Conservation (phyloP, 2,113 vertebrate species). For the Hydrolagus affinis region DNA sequence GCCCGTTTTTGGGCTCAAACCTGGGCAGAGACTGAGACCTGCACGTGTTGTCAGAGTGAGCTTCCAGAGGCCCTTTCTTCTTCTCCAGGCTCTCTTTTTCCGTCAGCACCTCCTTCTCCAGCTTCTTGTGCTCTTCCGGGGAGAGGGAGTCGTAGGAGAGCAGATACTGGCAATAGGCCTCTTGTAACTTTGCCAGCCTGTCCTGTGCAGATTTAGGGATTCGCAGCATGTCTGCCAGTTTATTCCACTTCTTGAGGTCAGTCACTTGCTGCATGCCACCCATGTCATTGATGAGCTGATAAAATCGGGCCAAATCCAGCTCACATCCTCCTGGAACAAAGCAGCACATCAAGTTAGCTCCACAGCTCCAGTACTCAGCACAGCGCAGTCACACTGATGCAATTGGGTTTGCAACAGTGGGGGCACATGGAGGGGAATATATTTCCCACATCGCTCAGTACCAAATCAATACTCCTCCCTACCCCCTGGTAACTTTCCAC, state of each 20-base stretch:
- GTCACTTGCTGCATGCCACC: slow-evolving; percentile 99
- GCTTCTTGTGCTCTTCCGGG: slow-evolving; percentile 74
- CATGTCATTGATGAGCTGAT: slow-evolving; percentile 96
- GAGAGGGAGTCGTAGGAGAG: slow-evolving; percentile 91
- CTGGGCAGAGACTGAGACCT: slow-evolving; percentile 77
- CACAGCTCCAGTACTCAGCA: background rate
- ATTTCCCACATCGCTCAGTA: background rate
- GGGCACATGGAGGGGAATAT: background rate
- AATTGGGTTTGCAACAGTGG: background rate
- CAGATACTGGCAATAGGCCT: slow-evolving; percentile 97
- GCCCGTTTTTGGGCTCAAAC: slow-evolving; percentile 84
- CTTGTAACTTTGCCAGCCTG: slow-evolving; percentile 95
- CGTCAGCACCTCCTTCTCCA: slow-evolving; percentile 82
- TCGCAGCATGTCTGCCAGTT: slow-evolving; percentile 88
- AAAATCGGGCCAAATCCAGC: slow-evolving; percentile 95
- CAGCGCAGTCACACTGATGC: background rate
- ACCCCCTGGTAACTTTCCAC: background rate
- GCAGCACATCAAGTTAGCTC: background rate
- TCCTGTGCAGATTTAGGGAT: slow-evolving; percentile 97
- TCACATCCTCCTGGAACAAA: slow-evolving; percentile 77
- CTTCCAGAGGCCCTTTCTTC: slow-evolving; percentile 85
- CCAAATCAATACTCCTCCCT: slow-evolving; percentile 1
- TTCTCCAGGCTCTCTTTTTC: slow-evolving; percentile 89
- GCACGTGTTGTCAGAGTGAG: slow-evolving; percentile 69
- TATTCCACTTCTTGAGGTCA: slow-evolving; percentile 99